Conservation (phyloP, 1,140 invertebrate genomes). For the Drosophila repleta region DNA sequence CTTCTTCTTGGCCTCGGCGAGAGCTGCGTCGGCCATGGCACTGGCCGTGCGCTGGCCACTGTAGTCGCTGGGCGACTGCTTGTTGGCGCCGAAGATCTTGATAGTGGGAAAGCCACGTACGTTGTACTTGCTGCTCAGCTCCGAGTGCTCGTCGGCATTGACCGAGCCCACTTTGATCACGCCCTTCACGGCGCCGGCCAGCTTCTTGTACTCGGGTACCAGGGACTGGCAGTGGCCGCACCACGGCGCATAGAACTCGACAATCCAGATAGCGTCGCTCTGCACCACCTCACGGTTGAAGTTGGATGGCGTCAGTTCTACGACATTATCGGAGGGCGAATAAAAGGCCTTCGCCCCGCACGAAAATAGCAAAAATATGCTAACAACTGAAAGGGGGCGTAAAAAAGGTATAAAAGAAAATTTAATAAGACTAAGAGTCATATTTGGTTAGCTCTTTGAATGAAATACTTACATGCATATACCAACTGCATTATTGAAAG, state of each 20-base stretch:
- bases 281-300: slow-evolving; percentile 94
- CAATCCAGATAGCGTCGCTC: slow-evolving; percentile 94
- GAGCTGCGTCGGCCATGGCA: slow-evolving; percentile 92
- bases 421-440: slow-evolving; percentile 1
- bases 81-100: slow-evolving; percentile 96
- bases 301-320: slow-evolving; percentile 95
- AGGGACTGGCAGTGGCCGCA: slow-evolving; percentile 94
- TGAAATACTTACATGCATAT: slow-evolving; percentile 39
- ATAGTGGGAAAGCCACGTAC: slow-evolving; percentile 98
- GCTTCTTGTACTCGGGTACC: slow-evolving; percentile 94
- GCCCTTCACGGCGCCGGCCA: slow-evolving; percentile 95
- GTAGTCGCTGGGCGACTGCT: slow-evolving; percentile 94
- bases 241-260: slow-evolving; percentile 96
- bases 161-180: slow-evolving; percentile 96
- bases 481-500: slow-evolving; percentile 3
- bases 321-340: slow-evolving; percentile 91
- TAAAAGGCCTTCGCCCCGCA: slow-evolving; percentile 88
- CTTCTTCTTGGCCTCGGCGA: slow-evolving; percentile 84
- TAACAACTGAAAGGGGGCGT: slow-evolving; percentile 30
- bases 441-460: no score
- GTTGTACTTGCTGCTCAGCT: slow-evolving; percentile 91
- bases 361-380: slow-evolving; percentile 53
- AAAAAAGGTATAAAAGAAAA: slow-evolving; percentile 9
- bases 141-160: slow-evolving; percentile 95
- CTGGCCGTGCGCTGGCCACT: slow-evolving; percentile 93